Evolutionary conservation across 2,888 invertebrate species (phyloP), one percentile per base, ranked within the genome.

Genomic region (Silvanus unidentatus): DNA sequence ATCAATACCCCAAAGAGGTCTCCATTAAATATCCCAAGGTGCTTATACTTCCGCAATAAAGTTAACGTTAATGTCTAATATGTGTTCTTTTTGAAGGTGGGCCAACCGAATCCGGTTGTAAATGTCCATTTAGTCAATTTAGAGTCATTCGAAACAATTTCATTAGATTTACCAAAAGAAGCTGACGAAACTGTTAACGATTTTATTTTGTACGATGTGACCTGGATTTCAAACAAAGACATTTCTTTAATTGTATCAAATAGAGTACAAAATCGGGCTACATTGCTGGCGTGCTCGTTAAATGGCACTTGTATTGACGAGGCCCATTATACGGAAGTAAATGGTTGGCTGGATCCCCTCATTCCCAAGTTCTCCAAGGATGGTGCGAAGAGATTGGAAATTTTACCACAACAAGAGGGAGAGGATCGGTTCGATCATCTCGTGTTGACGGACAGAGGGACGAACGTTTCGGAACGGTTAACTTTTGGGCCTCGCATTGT

Each of bases 201-300:
- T 59, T 78, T 83, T 57, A 78, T 88, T 40, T 65, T 88, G 10
- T 82, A 78, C 43, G 76, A 77, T 47, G 85, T 93, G 0, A 75
- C 75, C 22, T 95, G 94, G 94, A 77, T 82, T 11, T 79, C 80
- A 15, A 75, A 80, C 42, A 70, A 77, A 0, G 77, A 81, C 16
- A 65, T 94, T 0, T 71, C 82, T 1, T 84, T 87, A 1, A 77
- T 86, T 3, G 93, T 93, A 86, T 74, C 90, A 43, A 94, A 94
- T 68, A 78, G 96, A 42, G 78, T 88, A 15, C 96, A 97, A 70
- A 95, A 84, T 64, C 60, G 79, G 40, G 60, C 59, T 11, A 38
- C 55, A 8, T 46, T 59, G 3, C 48, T 59, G 5, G 53, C 60
- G 39, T 64, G 64, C 42, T 35, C 11, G 5, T 22, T 54, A 37